Evolutionary conservation across 1,140 invertebrate species (phyloP).

Genomic region (Rhopalosiphum padi): DNA sequence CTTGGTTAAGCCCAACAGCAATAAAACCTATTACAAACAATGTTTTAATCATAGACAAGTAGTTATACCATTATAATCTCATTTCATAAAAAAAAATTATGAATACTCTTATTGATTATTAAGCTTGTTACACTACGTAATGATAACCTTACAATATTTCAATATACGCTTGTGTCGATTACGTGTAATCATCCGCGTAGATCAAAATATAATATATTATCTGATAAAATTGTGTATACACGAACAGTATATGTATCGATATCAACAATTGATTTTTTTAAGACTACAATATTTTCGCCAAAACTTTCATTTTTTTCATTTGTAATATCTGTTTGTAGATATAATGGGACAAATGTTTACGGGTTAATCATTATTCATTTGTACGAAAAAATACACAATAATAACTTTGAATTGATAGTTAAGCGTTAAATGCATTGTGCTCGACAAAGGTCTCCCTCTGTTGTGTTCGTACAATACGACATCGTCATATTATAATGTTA

Average conservation of each 20-base stretch:
- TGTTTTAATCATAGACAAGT: neutral
- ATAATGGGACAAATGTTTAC: neutral
- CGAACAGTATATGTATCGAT: neutral
- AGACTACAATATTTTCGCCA: neutral
- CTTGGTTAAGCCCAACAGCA: neutral
- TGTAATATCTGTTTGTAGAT: neutral
- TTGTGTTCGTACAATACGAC: neutral
- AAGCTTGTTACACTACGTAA: neutral
- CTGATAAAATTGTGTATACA: neutral
- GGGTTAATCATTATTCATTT: neutral
- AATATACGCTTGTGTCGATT: neutral
- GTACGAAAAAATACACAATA: neutral
- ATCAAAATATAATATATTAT: neutral
- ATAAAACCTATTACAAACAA: neutral
- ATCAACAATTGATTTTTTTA: neutral
- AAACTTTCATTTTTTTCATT: neutral
- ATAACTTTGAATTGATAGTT: neutral
- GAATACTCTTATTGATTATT: neutral
- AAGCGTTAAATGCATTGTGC: neutral
- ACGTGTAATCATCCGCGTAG: neutral
- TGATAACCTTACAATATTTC: neutral
- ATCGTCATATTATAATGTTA: neutral
- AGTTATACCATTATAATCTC: neutral
- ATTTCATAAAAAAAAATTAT: neutral
- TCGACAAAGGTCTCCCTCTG: neutral